A percentile compares a stretch with the other conserved stretches of the same genome.
Evolutionary conservation across 1,140 invertebrate genomes (phyloP).

Genomic region (Calephelis nemesis): DNA sequence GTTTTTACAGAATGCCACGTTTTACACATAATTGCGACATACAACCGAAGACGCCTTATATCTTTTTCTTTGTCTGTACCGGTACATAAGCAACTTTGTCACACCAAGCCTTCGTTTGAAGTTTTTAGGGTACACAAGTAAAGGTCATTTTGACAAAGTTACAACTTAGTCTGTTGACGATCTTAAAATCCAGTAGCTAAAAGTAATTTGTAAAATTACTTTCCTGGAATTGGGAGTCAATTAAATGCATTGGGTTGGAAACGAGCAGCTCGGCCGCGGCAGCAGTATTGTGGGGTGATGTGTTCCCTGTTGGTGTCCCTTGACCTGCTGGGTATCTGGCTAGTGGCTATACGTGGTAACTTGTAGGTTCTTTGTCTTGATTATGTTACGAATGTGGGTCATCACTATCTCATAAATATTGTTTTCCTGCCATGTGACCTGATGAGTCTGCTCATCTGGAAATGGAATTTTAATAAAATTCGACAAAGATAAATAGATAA

Average conservation of each 20-base stretch:
- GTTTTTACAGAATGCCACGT: not conserved
- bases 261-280: too few relatives aligned
- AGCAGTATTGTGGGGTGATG: too few relatives aligned
- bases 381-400: too few relatives aligned
- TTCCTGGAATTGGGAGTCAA: constrained; percentile 73
- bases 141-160: constrained; percentile 50
- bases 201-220: constrained; percentile 78
- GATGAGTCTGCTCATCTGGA: too few relatives aligned
- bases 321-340: too few relatives aligned
- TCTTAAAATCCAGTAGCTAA: constrained; percentile 72
- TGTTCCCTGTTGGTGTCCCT: too few relatives aligned
- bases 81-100: constrained; percentile 50
- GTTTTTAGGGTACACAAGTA: constrained; percentile 16
- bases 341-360: too few relatives aligned
- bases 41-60: constrained; percentile 34
- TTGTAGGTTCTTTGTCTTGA: too few relatives aligned
- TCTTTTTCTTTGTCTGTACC: constrained; percentile 52
- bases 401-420: too few relatives aligned
- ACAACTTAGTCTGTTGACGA: constrained; percentile 49
- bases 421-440: too few relatives aligned
- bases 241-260: constrained; percentile 39
- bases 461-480: too few relatives aligned
- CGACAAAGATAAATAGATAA: too few relatives aligned
- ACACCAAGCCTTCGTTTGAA: constrained; percentile 23
- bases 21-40: constrained; percentile 49